A percentile compares a stretch with the other conserved stretches of the same genome.
phyloP scores from a whole-genome alignment of 2,113 vertebrate species.

The Microtus ochrogaster region DNA sequence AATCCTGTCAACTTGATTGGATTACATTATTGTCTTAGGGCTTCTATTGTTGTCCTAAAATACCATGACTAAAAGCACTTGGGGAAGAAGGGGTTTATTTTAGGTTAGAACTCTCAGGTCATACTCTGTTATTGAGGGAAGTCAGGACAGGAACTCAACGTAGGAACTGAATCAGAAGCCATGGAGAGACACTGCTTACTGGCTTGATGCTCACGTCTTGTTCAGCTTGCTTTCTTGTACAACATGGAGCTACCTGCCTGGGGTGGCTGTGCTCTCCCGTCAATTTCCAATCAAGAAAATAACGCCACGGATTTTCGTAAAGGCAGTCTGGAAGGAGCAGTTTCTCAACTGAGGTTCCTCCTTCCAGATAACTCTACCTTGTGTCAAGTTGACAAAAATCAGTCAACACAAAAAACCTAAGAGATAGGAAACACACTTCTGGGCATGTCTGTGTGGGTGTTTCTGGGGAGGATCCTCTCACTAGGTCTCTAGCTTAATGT shows the following conservation, averaged over 20 bases:
- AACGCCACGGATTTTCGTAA: neutral
- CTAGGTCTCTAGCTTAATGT: neutral
- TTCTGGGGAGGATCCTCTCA: neutral
- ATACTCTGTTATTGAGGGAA: neutral
- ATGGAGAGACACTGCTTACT: neutral
- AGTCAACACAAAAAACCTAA: neutral
- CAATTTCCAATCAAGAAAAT: neutral
- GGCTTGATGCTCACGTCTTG: neutral
- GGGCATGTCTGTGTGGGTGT: neutral
- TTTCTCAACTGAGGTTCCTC: neutral
- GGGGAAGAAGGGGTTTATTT: neutral
- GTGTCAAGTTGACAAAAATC: neutral
- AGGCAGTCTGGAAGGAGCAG: neutral
- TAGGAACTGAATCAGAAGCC: neutral
- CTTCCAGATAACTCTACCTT: neutral
- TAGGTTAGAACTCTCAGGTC: neutral
- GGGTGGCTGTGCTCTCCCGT: neutral
- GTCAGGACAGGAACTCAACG: neutral
- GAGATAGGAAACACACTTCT: neutral
- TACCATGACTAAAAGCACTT: neutral
- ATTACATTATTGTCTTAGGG: neutral
- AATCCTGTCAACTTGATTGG: neutral
- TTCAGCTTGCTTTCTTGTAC: neutral
- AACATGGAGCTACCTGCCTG: neutral
- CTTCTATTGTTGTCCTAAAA: neutral